Evolutionary conservation across 2,797 vertebrate genomes (phyloP).

Genomic region (Leptatherina wallacei): DNA sequence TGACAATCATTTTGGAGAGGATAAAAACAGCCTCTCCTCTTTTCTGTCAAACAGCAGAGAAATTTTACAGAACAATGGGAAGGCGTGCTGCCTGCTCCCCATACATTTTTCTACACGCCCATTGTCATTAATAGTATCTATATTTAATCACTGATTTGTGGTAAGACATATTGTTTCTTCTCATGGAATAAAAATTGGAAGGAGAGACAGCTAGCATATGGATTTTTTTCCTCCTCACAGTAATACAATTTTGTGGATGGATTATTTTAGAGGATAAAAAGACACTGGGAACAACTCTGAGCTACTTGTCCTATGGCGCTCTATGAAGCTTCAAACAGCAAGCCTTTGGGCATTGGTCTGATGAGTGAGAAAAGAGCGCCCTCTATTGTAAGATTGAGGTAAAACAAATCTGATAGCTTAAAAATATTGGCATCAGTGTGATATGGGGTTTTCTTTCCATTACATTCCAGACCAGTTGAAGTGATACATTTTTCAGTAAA

Average conservation of each 20-base stretch:
- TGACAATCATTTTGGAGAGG: slow-evolving; percentile 31
- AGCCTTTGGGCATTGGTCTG: not conserved
- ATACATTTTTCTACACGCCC: slow-evolving; percentile 9
- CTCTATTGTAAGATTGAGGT: slow-evolving; percentile 58
- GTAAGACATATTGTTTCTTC: not conserved
- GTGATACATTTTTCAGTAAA: not conserved
- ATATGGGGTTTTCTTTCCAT: not conserved
- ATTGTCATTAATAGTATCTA: slow-evolving; percentile 17
- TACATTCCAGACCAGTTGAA: not conserved
- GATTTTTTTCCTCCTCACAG: not conserved
- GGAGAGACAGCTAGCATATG: not conserved
- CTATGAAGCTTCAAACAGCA: slow-evolving; percentile 14
- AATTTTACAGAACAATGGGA: slow-evolving; percentile 14
- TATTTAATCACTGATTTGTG: slow-evolving; percentile 26
- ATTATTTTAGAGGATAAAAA: slow-evolving; percentile 28
- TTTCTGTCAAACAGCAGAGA: slow-evolving; percentile 23
- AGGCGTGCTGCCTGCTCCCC: slow-evolving; percentile 7
- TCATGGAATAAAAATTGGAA: not conserved
- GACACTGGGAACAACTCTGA: slow-evolving; percentile 4
- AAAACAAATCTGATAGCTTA: slow-evolving; percentile 7
- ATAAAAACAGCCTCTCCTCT: slow-evolving; percentile 7
- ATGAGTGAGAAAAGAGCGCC: slow-evolving; percentile 50
- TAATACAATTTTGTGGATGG: not conserved
- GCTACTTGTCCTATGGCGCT: slow-evolving; percentile 11
- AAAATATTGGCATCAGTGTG: too few relatives aligned